Evolutionary conservation across 1,140 invertebrate genomes (phyloP), one percentile per base, ranked within the genome.

Genomic region (Drosophila cardini): DNA sequence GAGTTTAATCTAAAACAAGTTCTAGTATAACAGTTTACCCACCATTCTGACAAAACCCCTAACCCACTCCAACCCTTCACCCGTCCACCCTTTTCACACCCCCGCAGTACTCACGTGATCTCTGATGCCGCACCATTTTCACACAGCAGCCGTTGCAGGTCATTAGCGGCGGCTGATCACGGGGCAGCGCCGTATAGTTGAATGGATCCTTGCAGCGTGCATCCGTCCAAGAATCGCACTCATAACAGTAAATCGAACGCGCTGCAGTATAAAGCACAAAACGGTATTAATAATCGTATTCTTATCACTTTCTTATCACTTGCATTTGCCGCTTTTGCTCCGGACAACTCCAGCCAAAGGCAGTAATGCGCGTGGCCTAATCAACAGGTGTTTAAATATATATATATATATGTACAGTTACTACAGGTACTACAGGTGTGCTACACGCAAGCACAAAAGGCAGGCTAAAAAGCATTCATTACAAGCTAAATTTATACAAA

Each of bases 141-240:
- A 98, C 97, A 93, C 97, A 98, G 93, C 97, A 98, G 38, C 97
- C 97, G 89, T 97, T 96, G 90, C 97, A 98, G 7, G 95, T 96
- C 94, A 96, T 95, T 62, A 97, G 91, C 0, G 96, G 96, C 10
- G 97, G 97, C 90, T 97, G 96, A 90, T 97, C 96, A 30, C 95
- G 94, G 0, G 96, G 96, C 63, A 97, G 93, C 7, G 96, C 96
- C 11, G 97, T 98, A 92, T 97, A 97, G 93, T 98, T 98, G 92
- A 98, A 98, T 0, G 97, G 97, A 93, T 98, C 97, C 90, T 96
- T 97, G 92, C 97, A 98, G 52, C 96, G 93, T 15, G 95, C 94
- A 93, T 98, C 96, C 38, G 95, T 96, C 95, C 96, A 97, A 73
- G 96, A 97, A 92, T 98, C 96, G 91, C 97, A 98, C 92, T 98